Conservation (phyloP, 2,888 invertebrate genomes). For the Cacoxenus indagator region DNA sequence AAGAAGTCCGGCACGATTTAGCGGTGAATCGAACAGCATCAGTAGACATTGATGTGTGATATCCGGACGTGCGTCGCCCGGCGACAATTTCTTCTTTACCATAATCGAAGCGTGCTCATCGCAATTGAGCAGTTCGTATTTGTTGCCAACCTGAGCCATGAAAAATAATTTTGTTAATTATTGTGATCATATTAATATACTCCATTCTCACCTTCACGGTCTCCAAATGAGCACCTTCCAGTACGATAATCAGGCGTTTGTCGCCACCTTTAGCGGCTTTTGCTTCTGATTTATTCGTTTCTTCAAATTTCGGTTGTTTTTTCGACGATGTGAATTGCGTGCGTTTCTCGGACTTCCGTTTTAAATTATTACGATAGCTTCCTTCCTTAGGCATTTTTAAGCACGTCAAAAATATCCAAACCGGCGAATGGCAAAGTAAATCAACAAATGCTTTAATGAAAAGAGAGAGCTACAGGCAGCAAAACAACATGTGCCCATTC, state of each 20-base stretch:
- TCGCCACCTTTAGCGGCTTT: conserved; percentile 85
- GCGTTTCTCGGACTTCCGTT: too few species aligned
- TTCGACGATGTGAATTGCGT: too few species aligned
- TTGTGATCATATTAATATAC: not conserved
- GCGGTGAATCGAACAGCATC: conserved; percentile 97
- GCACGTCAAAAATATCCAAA: too few species aligned
- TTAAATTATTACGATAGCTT: too few species aligned
- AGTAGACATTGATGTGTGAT: conserved; percentile 97
- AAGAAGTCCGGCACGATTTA: conserved; percentile 95
- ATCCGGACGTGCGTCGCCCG: conserved; percentile 93
- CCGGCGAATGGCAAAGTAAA: too few species aligned
- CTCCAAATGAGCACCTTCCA: conserved; percentile 96
- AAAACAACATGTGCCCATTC: too few species aligned
- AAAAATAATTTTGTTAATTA: not conserved
- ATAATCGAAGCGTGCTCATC: conserved; percentile 91
- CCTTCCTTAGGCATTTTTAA: too few species aligned
- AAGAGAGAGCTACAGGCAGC: too few species aligned
- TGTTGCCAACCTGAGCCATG: conserved; percentile 81
- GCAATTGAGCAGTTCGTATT: conserved; percentile 92
- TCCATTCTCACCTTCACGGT: conserved; percentile 85
- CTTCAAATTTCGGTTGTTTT: conserved; percentile 84
- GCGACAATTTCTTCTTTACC: conserved; percentile 88
- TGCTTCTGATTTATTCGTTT: conserved; percentile 83
- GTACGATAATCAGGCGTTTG: conserved; percentile 90
- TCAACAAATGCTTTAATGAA: too few species aligned